A percentile compares a stretch with the other conserved stretches of the same genome.
Evolutionary conservation across 1,140 invertebrate species (phyloP).

Genomic region (Pectinophora gossypiella): DNA sequence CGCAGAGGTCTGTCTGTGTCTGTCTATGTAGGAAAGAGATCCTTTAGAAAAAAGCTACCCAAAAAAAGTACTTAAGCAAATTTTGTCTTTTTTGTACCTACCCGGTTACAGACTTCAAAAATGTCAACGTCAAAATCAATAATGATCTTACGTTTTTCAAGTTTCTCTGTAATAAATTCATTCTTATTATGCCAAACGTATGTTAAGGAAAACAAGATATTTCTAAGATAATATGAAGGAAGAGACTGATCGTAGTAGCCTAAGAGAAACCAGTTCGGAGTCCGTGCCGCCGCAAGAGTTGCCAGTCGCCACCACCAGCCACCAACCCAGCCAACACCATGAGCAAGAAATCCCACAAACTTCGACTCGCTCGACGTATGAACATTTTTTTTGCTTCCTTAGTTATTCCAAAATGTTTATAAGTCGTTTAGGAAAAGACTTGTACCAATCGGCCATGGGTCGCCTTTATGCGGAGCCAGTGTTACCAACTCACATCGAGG

Average conservation of each 20-base stretch:
- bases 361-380: conserved; percentile 44
- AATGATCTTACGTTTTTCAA: background rate
- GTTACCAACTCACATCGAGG: conserved; percentile 41
- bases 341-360: conserved; percentile 13
- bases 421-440: conserved; percentile 45
- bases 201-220: conserved; percentile 20
- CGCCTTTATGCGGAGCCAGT: conserved; percentile 31
- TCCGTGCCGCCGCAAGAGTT: conserved; percentile 13
- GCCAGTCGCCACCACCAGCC: background rate
- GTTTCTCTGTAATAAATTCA: too few species aligned
- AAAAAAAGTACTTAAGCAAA: too few species aligned
- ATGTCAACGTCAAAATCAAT: background rate
- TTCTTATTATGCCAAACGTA: background rate
- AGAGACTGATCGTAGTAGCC: conserved; percentile 25
- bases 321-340: background rate
- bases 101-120: too few species aligned
- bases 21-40: too few species aligned
- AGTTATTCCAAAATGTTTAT: conserved; percentile 47
- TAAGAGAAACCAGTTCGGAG: conserved; percentile 26
- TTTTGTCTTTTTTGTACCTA: too few species aligned
- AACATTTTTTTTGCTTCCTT: conserved; percentile 45
- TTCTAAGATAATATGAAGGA: conserved; percentile 51
- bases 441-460: conserved; percentile 28
- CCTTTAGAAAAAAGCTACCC: too few species aligned
- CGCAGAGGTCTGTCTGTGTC: too few species aligned